Conservation (phyloP, 2,113 vertebrate species). For the Climacteris rufus region DNA sequence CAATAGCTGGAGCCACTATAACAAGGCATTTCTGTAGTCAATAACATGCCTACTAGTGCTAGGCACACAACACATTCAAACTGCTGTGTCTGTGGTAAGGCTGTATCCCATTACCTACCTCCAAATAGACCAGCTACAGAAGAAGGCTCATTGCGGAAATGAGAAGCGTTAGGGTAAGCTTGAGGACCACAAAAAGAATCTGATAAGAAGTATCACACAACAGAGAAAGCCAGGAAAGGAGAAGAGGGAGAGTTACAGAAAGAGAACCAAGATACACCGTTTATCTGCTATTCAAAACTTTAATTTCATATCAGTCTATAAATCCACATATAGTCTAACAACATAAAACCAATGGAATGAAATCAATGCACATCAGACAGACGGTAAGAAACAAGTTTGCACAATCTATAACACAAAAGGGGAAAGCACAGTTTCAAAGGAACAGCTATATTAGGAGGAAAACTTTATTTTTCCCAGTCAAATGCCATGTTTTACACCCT, state of each 20-base stretch:
- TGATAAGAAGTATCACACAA: constrained; percentile 71
- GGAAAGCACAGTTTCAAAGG: background rate
- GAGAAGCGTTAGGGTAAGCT: constrained; percentile 82
- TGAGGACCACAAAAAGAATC: constrained; percentile 86
- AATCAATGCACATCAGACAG: background rate
- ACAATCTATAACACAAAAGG: background rate
- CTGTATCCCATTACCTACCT: constrained; percentile 73
- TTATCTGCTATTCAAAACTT: background rate
- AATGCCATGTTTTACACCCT: constrained; percentile 57
- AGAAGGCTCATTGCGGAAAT: constrained; percentile 82
- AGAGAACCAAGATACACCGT: constrained; percentile 29
- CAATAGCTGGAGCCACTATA: background rate
- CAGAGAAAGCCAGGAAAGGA: constrained; percentile 55
- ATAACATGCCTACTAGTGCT: background rate
- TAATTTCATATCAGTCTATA: background rate
- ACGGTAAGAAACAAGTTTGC: background rate
- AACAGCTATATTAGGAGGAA: background rate
- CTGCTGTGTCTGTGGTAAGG: background rate
- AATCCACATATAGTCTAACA: background rate
- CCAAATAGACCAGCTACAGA: constrained; percentile 85
- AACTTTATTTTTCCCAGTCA: background rate
- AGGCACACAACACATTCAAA: background rate
- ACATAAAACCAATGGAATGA: constrained; percentile 11
- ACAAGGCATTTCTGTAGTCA: background rate
- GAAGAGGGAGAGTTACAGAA: constrained; percentile 55